Evolutionary conservation across 2,888 invertebrate genomes (phyloP).

Genomic region (Rhodophaea formosa): DNA sequence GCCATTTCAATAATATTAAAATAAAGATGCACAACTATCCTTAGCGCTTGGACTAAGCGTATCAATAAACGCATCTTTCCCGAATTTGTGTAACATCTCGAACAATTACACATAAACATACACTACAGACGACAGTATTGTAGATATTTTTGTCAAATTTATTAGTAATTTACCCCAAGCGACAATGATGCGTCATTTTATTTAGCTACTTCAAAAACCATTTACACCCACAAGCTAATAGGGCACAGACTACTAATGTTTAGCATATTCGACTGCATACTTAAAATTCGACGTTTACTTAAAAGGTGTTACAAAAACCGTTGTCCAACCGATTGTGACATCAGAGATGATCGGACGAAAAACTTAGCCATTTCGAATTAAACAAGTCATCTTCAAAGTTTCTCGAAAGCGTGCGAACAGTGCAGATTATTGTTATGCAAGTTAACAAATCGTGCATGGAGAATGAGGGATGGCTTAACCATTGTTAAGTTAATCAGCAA

Average conservation of each 20-base stretch:
- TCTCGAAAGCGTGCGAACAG: slow-evolving; percentile 38
- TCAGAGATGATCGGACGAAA: slow-evolving; percentile 30
- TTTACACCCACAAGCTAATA: slow-evolving; percentile 9
- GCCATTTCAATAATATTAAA: too few relatives aligned
- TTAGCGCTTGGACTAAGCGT: too few relatives aligned
- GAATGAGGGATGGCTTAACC: slow-evolving; percentile 11
- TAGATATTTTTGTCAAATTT: too few relatives aligned
- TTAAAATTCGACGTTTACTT: slow-evolving; percentile 24
- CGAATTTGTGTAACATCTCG: too few relatives aligned
- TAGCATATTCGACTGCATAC: background rate
- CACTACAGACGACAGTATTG: too few relatives aligned
- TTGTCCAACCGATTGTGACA: slow-evolving; percentile 33
- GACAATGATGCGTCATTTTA: slow-evolving; percentile 7
- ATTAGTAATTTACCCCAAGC: background rate
- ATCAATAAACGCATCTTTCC: too few relatives aligned
- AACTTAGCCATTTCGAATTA: slow-evolving; percentile 31
- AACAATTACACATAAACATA: too few relatives aligned
- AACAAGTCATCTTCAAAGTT: slow-evolving; percentile 33
- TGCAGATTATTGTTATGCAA: slow-evolving; percentile 32
- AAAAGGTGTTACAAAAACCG: slow-evolving; percentile 31
- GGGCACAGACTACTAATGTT: slow-evolving; percentile 2
- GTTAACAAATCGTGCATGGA: slow-evolving; percentile 24
- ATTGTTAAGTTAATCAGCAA: slow-evolving; percentile 3
- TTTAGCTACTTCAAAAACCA: slow-evolving; percentile 2
- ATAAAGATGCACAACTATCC: too few relatives aligned